Evolutionary conservation across 1,140 invertebrate genomes (phyloP).

Genomic region (Pomacea maculata): DNA sequence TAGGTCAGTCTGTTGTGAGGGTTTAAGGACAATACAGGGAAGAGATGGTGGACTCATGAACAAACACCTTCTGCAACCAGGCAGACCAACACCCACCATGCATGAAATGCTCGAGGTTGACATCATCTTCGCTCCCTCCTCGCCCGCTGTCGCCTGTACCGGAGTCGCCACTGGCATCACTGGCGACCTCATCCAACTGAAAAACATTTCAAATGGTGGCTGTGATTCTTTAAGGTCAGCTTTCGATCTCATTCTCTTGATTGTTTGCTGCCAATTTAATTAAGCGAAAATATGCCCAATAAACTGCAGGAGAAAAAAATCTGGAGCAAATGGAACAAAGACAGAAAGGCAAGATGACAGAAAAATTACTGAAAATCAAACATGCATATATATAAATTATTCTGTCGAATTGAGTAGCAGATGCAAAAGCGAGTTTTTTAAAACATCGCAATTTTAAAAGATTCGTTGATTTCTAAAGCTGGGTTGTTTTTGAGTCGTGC

Average conservation of each 20-base stretch:
- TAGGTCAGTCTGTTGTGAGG: no score
- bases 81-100: conserved; percentile 10
- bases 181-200: conserved; percentile 36
- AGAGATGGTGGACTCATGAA: no score
- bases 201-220: background rate
- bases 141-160: conserved; percentile 43
- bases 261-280: no score
- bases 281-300: no score
- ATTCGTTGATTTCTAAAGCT: no score
- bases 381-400: no score
- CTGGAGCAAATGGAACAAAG: background rate
- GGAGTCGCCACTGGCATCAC: conserved; percentile 42
- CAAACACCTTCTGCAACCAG: background rate
- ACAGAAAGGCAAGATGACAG: background rate
- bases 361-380: no score
- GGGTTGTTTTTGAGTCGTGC: no score
- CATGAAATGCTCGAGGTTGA: conserved; percentile 30
- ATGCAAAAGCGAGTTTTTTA: no score
- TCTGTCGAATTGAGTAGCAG: no score
- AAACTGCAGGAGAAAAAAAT: background rate
- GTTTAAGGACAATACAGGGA: background rate
- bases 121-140: conserved; percentile 44
- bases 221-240: background rate
- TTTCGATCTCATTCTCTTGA: no score
- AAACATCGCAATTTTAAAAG: no score